phyloP scores from a whole-genome alignment of 2,797 vertebrate species.

The Rhinatrema bivittatum region DNA sequence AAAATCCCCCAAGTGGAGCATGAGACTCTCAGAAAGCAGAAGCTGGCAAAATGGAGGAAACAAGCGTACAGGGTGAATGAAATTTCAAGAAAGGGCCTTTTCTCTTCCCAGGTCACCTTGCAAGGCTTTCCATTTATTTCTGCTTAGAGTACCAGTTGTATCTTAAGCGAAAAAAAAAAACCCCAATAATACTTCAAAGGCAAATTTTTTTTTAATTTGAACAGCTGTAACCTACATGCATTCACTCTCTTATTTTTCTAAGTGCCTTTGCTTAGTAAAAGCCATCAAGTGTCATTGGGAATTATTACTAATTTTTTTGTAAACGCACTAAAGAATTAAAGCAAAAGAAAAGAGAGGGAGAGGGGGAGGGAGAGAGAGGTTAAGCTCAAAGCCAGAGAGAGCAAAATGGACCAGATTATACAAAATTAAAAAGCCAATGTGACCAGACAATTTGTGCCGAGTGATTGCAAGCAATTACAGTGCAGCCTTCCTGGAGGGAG shows the following conservation, averaged over 20 bases:
- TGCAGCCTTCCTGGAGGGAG: conserved; percentile 66
- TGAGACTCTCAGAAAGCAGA: too few species aligned
- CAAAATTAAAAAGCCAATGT: conserved; percentile 81
- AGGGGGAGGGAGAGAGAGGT: conserved; percentile 50
- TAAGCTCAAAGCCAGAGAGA: conserved; percentile 73
- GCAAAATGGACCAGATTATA: conserved; percentile 76
- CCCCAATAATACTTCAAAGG: conserved; percentile 31
- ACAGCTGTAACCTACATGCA: conserved; percentile 24
- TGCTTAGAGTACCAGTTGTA: not conserved
- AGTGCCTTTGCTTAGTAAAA: conserved; percentile 49
- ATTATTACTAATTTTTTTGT: conserved; percentile 48
- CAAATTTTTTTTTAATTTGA: conserved; percentile 34
- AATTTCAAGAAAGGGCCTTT: accelerated
- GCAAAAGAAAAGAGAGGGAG: conserved; percentile 28
- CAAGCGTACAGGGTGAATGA: too few species aligned
- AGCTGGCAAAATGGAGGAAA: too few species aligned
- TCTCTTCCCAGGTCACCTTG: not conserved
- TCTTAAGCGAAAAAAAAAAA: conserved; percentile 8
- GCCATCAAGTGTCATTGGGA: conserved; percentile 48
- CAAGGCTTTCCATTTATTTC: accelerated
- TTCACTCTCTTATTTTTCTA: conserved; percentile 27
- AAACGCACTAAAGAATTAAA: conserved; percentile 50
- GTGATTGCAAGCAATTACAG: conserved; percentile 76
- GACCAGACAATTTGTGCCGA: conserved; percentile 71
- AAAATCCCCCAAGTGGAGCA: too few species aligned